phyloP scores from a whole-genome alignment of 2,113 vertebrate genomes.

The Lathamus discolor region DNA sequence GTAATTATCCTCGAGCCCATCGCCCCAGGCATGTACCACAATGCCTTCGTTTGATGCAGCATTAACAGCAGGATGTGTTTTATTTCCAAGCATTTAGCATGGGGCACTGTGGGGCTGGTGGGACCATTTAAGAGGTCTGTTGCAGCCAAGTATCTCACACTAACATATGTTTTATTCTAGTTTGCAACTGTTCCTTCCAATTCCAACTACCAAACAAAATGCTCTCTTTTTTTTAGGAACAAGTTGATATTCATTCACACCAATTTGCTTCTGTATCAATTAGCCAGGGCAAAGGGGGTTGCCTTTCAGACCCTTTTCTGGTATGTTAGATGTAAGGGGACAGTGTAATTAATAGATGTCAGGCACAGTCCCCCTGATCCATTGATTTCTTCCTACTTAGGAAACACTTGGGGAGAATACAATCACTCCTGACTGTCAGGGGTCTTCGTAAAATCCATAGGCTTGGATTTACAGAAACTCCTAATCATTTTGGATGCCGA shows the following conservation, averaged over 20 bases:
- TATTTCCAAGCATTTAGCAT: background rate
- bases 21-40: background rate
- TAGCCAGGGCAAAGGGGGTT: background rate
- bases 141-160: background rate
- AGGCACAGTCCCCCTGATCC: background rate
- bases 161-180: background rate
- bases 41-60: background rate
- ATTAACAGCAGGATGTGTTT: background rate
- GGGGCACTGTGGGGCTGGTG: background rate
- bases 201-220: background rate
- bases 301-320: background rate
- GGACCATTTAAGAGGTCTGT: background rate
- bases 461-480: constrained; percentile 3
- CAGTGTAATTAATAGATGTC: constrained; percentile 32
- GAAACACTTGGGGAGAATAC: background rate
- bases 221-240: background rate
- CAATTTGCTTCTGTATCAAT: background rate
- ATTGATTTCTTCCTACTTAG: constrained; percentile 31
- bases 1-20: background rate
- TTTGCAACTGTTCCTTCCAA: background rate
- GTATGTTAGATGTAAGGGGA: background rate
- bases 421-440: background rate
- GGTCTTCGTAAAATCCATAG: constrained; percentile 16
- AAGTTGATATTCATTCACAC: background rate
- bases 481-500: constrained; percentile 7